Base-by-base conservation (phyloP, 2,797 vertebrate species). In the Myotis daubentonii region DNA sequence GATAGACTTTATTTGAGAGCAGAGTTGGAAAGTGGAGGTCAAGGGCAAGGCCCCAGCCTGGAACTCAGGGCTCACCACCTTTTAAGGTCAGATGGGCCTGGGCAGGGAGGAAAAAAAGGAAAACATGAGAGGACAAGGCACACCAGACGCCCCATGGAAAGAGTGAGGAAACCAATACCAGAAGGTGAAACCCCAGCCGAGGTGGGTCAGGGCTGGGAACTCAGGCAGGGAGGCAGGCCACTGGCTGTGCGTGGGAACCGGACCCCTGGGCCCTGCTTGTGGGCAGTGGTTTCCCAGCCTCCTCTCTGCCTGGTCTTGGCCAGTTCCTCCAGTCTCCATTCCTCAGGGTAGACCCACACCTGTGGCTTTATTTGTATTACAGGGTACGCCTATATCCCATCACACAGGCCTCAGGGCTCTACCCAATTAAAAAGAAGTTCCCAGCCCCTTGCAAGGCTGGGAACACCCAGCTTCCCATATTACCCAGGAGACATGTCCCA, bases 341-440 rank as follows among this genome's bases (percentile, higher is more conserved):
- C 96, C 97, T 92, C 96, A 2, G 95, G 96, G 94, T 95, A 97
- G 97, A 95, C 96, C 95, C 93, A 97, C 96, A 97, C 94, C 94
- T 96, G 82, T 91, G 60, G 71, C 68, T 97, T 97, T 97, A 95
- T 97, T 97, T 96, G 36, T 89, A 66, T 96, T 96, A 28, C 92
- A 95, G 92, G 85, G 93, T 97, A 97, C 89, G 79, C 95, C 95
- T 97, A 82, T 96, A 88, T 95, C 93, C 87, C 96, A 97, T 96
- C 72, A n/a, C 89, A 92, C n/a, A 93, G 91, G 96, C 97, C 97
- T 96, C 94, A 74, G 97, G 94, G 96, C 96, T 95, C 93, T 96
- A 79, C 62, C 86, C 90, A 96, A 96, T 97, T 97, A 97, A 97
- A 97, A 95, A 94, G 80, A 95, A 76, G 72, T 96, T 97, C 86